phyloP scores from a whole-genome alignment of 2,113 vertebrate species.

The Passer montanus region DNA sequence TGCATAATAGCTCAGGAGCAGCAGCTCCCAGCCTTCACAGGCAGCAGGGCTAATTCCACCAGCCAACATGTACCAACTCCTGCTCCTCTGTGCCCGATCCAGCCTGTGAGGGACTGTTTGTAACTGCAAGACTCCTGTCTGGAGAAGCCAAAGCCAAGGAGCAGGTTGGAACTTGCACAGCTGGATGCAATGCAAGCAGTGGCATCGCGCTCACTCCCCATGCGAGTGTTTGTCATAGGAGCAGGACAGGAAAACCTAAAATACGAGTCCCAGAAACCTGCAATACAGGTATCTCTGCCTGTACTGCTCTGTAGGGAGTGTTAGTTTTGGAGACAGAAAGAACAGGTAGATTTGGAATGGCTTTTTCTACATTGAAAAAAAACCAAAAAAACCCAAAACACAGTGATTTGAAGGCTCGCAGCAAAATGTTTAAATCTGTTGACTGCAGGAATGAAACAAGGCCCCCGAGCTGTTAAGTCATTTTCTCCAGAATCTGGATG shows the following conservation, averaged over 20 bases:
- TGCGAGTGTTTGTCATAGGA: slow-evolving; percentile 24
- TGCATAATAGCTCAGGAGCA: neutral
- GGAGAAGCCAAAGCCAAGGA: neutral
- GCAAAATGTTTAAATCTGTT: neutral
- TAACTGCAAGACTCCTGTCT: neutral
- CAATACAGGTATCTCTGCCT: slow-evolving; percentile 49
- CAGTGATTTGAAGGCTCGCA: neutral
- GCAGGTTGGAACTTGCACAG: slow-evolving; percentile 26
- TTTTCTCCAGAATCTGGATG: neutral
- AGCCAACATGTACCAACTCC: neutral
- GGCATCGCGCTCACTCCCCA: neutral
- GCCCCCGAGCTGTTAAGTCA: neutral
- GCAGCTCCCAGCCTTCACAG: neutral
- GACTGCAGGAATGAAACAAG: neutral
- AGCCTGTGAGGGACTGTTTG: neutral
- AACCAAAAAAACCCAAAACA: accelerated
- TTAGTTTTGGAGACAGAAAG: neutral
- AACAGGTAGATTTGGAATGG: neutral
- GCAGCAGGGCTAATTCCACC: neutral
- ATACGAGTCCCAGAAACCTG: slow-evolving; percentile 47
- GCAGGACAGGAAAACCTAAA: slow-evolving; percentile 21
- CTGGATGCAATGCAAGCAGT: neutral
- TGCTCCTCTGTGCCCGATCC: neutral
- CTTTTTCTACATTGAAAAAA: neutral
- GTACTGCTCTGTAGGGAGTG: neutral